phyloP scores from a whole-genome alignment of 2,797 vertebrate species.

The Mus spretus region DNA sequence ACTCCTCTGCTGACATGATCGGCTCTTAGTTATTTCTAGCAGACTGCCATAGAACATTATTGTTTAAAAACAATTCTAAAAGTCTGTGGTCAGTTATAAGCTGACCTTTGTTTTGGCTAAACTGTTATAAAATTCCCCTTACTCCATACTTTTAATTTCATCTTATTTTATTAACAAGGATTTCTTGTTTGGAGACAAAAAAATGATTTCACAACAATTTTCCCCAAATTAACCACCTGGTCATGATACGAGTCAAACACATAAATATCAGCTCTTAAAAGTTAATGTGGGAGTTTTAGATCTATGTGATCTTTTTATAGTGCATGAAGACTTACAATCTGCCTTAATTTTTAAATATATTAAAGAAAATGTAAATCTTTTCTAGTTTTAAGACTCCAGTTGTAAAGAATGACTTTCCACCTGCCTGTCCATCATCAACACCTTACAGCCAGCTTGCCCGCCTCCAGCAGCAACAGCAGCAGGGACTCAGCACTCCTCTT shows the following conservation, averaged over 20 bases:
- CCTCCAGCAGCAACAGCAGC: conserved; percentile 82
- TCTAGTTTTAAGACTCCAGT: conserved; percentile 92
- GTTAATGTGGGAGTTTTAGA: conserved; percentile 5
- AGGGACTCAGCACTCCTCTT: conserved; percentile 86
- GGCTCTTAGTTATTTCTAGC: not conserved
- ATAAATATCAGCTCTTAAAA: conserved; percentile 36
- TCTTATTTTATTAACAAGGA: conserved; percentile 59
- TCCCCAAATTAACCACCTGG: conserved; percentile 29
- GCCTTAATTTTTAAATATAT: conserved; percentile 22
- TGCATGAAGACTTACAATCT: conserved; percentile 42
- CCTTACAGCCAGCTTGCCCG: conserved; percentile 87
- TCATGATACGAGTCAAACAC: conserved; percentile 12
- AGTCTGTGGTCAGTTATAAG: not conserved
- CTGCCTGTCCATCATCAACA: conserved; percentile 88
- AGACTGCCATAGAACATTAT: not conserved
- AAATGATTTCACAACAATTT: conserved; percentile 59
- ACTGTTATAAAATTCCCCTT: conserved; percentile 52
- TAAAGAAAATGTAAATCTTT: conserved; percentile 53
- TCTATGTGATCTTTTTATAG: conserved; percentile 37
- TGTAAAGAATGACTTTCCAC: conserved; percentile 88
- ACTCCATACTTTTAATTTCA: conserved; percentile 47
- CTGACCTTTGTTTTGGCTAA: conserved; percentile 22
- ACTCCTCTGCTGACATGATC: not conserved
- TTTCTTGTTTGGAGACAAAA: not conserved
- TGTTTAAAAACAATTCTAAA: conserved; percentile 35